A percentile compares a stretch with the other conserved stretches of the same genome.
Conservation (phyloP, 2,888 invertebrate species). For the Drosophila pseudotalamancana region DNA sequence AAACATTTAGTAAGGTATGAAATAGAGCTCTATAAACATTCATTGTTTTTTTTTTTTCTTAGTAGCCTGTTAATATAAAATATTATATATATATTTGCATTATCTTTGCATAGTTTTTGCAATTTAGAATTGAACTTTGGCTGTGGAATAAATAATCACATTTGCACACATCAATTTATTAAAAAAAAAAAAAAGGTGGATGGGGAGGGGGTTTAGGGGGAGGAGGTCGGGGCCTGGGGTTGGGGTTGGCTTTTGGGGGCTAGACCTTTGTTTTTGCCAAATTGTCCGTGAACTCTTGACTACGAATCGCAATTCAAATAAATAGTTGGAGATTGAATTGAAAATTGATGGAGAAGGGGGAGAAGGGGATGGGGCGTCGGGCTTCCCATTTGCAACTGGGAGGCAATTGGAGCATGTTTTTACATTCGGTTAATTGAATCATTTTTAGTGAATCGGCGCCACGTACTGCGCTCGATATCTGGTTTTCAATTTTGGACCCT, state of each 20-base stretch:
- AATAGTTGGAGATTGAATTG: too few species aligned
- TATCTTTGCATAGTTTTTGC: neutral
- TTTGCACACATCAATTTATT: conserved; percentile 39
- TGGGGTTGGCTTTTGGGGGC: conserved; percentile 8
- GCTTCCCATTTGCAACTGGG: conserved; percentile 19
- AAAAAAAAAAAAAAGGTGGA: neutral
- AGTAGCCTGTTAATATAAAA: too few species aligned
- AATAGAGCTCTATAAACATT: too few species aligned
- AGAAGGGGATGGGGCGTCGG: neutral
- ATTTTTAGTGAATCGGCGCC: conserved; percentile 12
- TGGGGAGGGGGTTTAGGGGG: neutral
- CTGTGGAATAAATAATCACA: conserved; percentile 2
- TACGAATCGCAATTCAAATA: conserved; percentile 15
- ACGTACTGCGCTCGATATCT: conserved; percentile 21
- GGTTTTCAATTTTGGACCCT: conserved; percentile 22
- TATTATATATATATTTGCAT: too few species aligned
- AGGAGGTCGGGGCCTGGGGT: too few species aligned
- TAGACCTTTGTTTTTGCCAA: conserved; percentile 52
- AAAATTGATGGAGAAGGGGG: neutral
- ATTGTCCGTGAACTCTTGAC: conserved; percentile 52
- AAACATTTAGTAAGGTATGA: too few species aligned
- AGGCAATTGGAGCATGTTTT: conserved; percentile 15
- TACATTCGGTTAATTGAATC: conserved; percentile 48
- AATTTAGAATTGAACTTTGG: conserved; percentile 2
- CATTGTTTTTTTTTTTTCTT: too few species aligned